Base-by-base conservation (phyloP, 92 coral and sea anemone genomes). In the Actinernus sp. region DNA sequence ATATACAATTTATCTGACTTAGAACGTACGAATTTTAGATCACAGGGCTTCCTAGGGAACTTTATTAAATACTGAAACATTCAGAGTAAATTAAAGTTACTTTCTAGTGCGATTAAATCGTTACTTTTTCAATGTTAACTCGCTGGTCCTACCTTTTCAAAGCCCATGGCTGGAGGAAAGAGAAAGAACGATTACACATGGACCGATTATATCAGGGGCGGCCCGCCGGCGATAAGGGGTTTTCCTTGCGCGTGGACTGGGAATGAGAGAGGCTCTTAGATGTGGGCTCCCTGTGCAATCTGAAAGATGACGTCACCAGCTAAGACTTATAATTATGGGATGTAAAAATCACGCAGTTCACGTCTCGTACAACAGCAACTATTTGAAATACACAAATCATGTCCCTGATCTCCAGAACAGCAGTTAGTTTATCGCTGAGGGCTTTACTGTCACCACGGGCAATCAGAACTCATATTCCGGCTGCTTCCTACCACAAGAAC, bases 101-200 rank as follows among this genome's bases (percentile, higher is more conserved):
- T n/a, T n/a, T n/a, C n/a, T n/a, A n/a, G n/a, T n/a, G n/a, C n/a
- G n/a, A n/a, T n/a, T n/a, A n/a, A n/a, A n/a, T n/a, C n/a, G n/a
- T n/a, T n/a, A n/a, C n/a, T n/a, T n/a, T n/a, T n/a, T 37, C 9
- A 37, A 8, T 37, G n/a, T n/a, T 37, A 8, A 37, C 9, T 37
- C n/a, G n/a, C n/a, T n/a, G n/a, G n/a, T 52, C 11, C 21, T 94
- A 94, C 98, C 98, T 94, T 94, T 77, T 91, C 97, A 58, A 94
- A 94, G 71, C 97, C 97, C 98, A 94, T 94, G 90, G 52, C 72
- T 73, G 87, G 69, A 77, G 77, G 96, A 85, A 92, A 87, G 98
- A 55, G 63, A 61, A 66, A 63, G 57, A 8, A 53, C 40, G 58
- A 51, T 60, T 25, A 33, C 72, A 76, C 93, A 82, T 87, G 93